Evolutionary conservation across 2,113 vertebrate genomes (phyloP), one percentile per base, ranked within the genome.

Genomic region (Salminus brasiliensis): DNA sequence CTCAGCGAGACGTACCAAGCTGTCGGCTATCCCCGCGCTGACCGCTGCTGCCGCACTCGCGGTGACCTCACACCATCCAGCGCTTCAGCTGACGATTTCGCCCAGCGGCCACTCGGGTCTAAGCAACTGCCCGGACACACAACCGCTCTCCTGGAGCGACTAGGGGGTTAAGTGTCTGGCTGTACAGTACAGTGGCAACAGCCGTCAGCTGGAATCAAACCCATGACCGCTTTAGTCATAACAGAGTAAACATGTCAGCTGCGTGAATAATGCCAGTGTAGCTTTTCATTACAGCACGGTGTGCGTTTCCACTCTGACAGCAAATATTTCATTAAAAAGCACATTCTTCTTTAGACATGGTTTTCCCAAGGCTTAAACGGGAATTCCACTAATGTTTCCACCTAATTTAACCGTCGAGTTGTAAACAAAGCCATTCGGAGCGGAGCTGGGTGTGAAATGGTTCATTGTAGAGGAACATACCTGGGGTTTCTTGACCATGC

Each of bases 1-100:
- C 83, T 82, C 68, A 53, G 76, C 55, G 18, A 41, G 10, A n/a
- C 11, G 36, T 4, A 3, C 18, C 34, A 18, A 18, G 36, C 13
- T 47, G 74, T 59, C 55, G 10, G 49, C 45, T 72, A 45, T 65
- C 71, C 76, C 70, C 59, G 53, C 36, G 81, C 71, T 70, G 66
- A 74, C 63, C 45, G 49, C 70, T 66, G 55, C 66, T 43, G 15
- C 30, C 49, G 52, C 65, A 32, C 66, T 60, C 75, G 4, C 47
- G 0, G 52, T 70, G 76, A 78, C 76, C 76, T 70, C 66, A 15
- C 53, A 30, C 53, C 49, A 13, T 0, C 75, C 18, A 23, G 39
- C 34, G 11, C 75, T 45, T 4, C 66, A 29, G 52, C 63, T 68
- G 47, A 39, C 25, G 52, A 49, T 67, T 34, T 76, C 74, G 15